Evolutionary conservation across 2,797 vertebrate species (phyloP).

Genomic region (Hozukius guyotensis): DNA sequence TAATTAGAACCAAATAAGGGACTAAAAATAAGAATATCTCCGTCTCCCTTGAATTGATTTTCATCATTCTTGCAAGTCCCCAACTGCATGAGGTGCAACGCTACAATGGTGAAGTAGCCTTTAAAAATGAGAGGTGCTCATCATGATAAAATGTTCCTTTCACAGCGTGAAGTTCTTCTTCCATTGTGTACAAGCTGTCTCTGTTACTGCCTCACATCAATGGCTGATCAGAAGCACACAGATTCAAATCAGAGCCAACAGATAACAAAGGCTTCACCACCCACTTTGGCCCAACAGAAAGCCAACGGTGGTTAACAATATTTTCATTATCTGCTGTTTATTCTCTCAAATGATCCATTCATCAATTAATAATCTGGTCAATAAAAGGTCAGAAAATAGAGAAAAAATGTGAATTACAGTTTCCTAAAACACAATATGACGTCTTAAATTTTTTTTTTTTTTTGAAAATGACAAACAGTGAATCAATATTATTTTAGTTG

Average conservation of each 20-base stretch:
- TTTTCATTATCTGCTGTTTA: neutral
- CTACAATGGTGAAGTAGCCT: neutral
- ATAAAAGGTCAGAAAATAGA: neutral
- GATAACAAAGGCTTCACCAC: neutral
- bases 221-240: neutral
- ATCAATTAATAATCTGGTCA: neutral
- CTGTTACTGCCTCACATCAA: neutral
- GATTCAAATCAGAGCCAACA: neutral
- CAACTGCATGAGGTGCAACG: neutral
- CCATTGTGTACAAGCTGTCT: constrained; percentile 5
- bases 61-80: neutral
- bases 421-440: neutral
- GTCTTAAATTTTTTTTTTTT: no score
- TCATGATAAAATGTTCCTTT: neutral
- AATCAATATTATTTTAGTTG: neutral
- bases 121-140: neutral
- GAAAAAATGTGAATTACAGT: neutral
- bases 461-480: no score
- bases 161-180: constrained; percentile 17
- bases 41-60: neutral
- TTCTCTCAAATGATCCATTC: neutral
- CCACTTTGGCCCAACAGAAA: neutral
- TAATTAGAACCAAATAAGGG: neutral
- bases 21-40: neutral
- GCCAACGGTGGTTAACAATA: neutral